Evolutionary conservation across 2,797 vertebrate species (phyloP), one percentile per base, ranked within the genome.

Genomic region (Rhadinocentrus ornatus): DNA sequence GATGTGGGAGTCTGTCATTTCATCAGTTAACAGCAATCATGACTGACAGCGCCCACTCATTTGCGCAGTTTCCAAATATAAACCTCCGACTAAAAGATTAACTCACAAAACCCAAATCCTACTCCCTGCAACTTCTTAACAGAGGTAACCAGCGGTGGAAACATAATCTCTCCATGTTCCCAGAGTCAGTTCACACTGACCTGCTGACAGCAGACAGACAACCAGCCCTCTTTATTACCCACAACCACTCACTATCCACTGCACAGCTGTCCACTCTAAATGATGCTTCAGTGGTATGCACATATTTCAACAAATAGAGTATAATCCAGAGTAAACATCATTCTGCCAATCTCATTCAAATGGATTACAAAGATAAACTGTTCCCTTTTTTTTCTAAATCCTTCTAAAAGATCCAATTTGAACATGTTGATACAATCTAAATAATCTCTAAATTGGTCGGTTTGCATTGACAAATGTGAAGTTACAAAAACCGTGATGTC

Each of bases 91-190:
- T 71, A 67, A 80, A 74, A 89, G 91, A 93, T 93, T 90, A 92
- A 91, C 60, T 68, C 60, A 84, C 80, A 78, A 81, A 90, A 84
- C 82, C 81, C 77, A 92, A 93, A 94, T 92, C 89, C 85, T 59
- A 60, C 74, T 82, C 55, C 69, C 75, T 69, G 77, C 59, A 22
- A 78, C 78, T 77, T 83, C 76, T 78, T 75, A 74, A 66, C 70
- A 52, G 88, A 90, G 81, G 89, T 88, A 88, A 85, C 78, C 86
- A 86, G 81, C 5, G 41, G 75, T 86, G 86, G 78, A 91, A 88
- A 91, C 77, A 86, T 93, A 92, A 92, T 92, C 92, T 87, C 80
- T 82, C 63, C 61, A 52, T 88, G 84, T 90, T 89, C 87, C 87
- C 83, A 85, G 86, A 89, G 83, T 78, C 69, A 69, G 71, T 82